Percentiles rank a stretch among this genome's conserved stretches.
These are phyloP conservation scores for Tetragonula carbonaria DNA, from an alignment of 2,888 invertebrate species.

Conservation along the genomic window DNA sequence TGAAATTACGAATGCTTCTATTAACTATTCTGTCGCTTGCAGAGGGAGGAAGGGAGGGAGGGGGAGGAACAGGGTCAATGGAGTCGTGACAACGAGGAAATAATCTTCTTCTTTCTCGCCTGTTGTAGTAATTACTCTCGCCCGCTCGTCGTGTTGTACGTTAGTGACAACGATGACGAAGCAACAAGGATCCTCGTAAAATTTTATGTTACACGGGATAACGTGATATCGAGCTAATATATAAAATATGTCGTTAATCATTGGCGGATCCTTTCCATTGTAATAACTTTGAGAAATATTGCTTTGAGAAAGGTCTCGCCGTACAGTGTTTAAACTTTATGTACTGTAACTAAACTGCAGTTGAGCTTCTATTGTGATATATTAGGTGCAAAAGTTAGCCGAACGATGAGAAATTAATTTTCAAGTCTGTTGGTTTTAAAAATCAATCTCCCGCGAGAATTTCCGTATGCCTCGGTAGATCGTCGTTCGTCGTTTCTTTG, in stretches of 20 bases:
- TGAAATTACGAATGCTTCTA: slow-evolving; percentile 33
- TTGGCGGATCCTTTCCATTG: too few relatives aligned
- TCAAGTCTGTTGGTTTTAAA: neutral
- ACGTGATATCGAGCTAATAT: neutral
- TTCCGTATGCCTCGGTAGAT: neutral
- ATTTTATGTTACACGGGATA: slow-evolving; percentile 7
- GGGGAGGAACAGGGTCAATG: neutral
- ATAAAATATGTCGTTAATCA: neutral
- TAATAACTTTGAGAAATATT: neutral
- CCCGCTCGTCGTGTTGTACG: neutral
- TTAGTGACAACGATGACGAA: slow-evolving; percentile 18
- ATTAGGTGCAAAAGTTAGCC: neutral
- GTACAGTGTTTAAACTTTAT: neutral
- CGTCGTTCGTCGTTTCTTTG: too few relatives aligned
- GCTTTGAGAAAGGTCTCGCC: neutral
- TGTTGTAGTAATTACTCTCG: slow-evolving; percentile 37
- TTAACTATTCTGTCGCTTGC: neutral
- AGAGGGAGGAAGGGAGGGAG: neutral
- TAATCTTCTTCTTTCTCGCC: slow-evolving; percentile 35
- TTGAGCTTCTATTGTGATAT: neutral
- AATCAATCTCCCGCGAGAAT: neutral
- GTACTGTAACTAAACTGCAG: neutral
- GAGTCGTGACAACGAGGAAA: slow-evolving; percentile 39
- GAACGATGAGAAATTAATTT: neutral
- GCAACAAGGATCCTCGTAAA: slow-evolving; percentile 1